Base-by-base conservation (phyloP, 2,888 invertebrate species). In the Caradrina clavipalpis region DNA sequence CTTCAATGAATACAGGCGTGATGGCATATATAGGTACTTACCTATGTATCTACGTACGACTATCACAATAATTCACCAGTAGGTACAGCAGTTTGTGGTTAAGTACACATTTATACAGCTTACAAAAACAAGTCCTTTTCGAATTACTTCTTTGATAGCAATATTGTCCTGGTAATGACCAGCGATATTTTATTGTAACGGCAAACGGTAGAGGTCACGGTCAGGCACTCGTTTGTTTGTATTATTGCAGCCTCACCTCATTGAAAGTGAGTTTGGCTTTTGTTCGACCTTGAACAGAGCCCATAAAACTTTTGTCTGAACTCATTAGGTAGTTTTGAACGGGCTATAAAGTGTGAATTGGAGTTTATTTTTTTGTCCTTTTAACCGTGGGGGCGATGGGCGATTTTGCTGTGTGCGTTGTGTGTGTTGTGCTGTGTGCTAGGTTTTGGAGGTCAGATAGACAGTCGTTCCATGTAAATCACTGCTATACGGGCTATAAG, bases 231-330 rank as follows among this genome's bases (percentile, higher is more conserved):
- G 62, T 79, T 76, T 76, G 47, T 78, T 65, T 76, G 61, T 76
- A 53, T 74, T 56, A 57, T 47, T 76, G 69, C 69, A 35, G 17
- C 22, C 45, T 57, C 60, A 77, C 31, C 55, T 67, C 59, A 47
- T 79, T 63, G 59, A 68, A 63, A 75, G 69, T 68, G 62, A 59
- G 49, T 10, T 62, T 61, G 56, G 21, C 19, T 57, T n/a, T 11
- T 55, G 57, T 21, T 3, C 42, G 58, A 62, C 74, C 74, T 78
- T 78, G 79, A 57, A 39, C 31, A 22, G 39, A 49, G 21, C 8
- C 56, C 78, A 66, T 75, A 58, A 75, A 77, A 78, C 50, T 76
- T 78, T 78, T 60, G 78, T 76, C 31, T 22, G 47, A 73, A 73
- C 42, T 78, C 62, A 63, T 73, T 76, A 73, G 50, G 22, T 39